These are phyloP conservation scores for Drosophila erecta DNA, from an alignment of 1,140 invertebrate genomes.

Conservation along the genomic window DNA sequence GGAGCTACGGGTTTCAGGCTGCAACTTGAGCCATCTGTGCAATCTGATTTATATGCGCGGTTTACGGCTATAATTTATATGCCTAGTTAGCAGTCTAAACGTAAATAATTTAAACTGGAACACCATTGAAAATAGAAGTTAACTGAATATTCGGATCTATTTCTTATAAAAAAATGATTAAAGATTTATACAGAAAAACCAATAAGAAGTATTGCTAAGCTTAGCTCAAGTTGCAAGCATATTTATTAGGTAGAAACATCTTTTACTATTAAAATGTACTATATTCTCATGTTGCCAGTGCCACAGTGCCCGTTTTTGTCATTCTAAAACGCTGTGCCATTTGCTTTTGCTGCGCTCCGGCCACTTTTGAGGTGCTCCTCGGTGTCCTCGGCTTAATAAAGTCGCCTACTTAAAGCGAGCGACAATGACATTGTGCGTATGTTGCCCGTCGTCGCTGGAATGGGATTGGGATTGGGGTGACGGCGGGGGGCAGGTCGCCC, in stretches of 20 bases:
- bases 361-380: conserved; percentile 34
- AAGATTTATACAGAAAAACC: too few species aligned
- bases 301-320: background rate
- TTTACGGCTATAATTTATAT: background rate
- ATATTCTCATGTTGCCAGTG: too few species aligned
- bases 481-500: conserved; percentile 8
- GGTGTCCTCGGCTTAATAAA: conserved; percentile 77
- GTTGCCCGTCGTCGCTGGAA: conserved; percentile 12
- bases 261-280: too few species aligned
- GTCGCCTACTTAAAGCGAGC: conserved; percentile 74
- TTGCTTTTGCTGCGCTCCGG: conserved; percentile 38
- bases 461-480: background rate
- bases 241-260: too few species aligned
- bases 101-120: too few species aligned
- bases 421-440: conserved; percentile 68
- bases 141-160: too few species aligned
- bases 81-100: too few species aligned
- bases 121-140: too few species aligned
- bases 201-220: too few species aligned
- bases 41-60: background rate
- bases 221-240: too few species aligned
- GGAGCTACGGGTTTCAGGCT: background rate
- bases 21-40: background rate
- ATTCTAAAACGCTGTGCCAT: conserved; percentile 50
- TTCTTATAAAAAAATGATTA: too few species aligned